These are phyloP conservation scores for Sphenopsis melanotis DNA, from an alignment of 2,797 vertebrate genomes.

Conservation along the genomic window DNA sequence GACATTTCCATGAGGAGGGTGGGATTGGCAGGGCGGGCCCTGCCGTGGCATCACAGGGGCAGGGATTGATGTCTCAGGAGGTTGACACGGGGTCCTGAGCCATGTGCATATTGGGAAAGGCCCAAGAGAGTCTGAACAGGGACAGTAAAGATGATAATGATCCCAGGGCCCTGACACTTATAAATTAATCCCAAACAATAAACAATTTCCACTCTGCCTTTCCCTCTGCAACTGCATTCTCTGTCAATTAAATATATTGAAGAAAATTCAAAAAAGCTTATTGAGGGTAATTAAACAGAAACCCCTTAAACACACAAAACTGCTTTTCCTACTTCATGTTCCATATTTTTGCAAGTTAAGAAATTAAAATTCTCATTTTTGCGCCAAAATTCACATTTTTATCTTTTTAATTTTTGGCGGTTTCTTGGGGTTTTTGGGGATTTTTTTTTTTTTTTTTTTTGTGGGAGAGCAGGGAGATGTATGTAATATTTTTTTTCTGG, in stretches of 20 bases:
- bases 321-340: not conserved
- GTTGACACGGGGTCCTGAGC: not conserved
- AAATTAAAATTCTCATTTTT: not conserved
- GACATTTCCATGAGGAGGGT: fast-evolving
- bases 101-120: not conserved
- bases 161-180: not conserved
- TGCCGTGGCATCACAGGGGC: not conserved
- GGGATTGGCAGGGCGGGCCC: not conserved
- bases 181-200: not conserved
- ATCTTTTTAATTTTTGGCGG: no score
- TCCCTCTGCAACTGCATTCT: not conserved
- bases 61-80: not conserved
- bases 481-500: not conserved
- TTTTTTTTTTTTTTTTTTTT: no score
- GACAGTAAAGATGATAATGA: not conserved
- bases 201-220: not conserved
- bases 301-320: not conserved
- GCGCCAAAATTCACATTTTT: not conserved
- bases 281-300: not conserved
- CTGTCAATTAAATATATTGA: not conserved
- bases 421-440: no score
- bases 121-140: not conserved
- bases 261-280: not conserved
- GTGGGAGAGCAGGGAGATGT: fast-evolving
- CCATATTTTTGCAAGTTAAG: not conserved